Evolutionary conservation across 2,888 invertebrate species (phyloP), one percentile per base, ranked within the genome.

Genomic region (Tribolium freemani): DNA sequence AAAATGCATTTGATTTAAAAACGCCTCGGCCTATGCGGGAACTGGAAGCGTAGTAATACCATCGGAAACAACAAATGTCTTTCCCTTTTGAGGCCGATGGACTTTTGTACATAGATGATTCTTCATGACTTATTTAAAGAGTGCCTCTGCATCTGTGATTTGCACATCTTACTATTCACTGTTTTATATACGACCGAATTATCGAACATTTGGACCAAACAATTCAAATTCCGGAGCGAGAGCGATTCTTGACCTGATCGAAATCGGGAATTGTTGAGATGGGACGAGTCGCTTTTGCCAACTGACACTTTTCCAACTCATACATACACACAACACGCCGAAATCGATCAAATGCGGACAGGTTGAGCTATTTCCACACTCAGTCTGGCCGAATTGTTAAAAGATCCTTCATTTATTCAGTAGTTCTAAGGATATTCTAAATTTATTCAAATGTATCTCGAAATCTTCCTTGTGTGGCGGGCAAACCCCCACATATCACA

Each of bases 101-200:
- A 45, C 69, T 60, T 60, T 60, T 69, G 69, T 69, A 69, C 10
- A 69, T 69, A 69, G n/a, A 57, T 5, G 31, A 72, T 63, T 16
- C 53, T 38, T 71, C 56, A 58, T 50, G 63, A 71, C 56, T 71
- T 69, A 11, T 74, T 75, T 77, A 75, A 74, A 76, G 80, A 84
- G 85, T 85, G 85, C 85, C 85, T 85, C 84, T 84, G 76, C 81
- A 83, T 84, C 85, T 85, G 85, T 85, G 85, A 85, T 85, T 84
- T 82, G 79, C 79, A 77, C 80, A 78, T 80, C 81, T 81, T 77
- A 74, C 74, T 76, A 77, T 75, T 75, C 73, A 79, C 75, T 67
- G 31, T 57, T 50, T 69, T 51, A 50, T 51, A 61, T 51, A 68
- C 20, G 76, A 75, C 81, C 82, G 81, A 81, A 82, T 81, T 81